Conservation (phyloP, 2,888 invertebrate genomes). For the Lutraria lutraria region DNA sequence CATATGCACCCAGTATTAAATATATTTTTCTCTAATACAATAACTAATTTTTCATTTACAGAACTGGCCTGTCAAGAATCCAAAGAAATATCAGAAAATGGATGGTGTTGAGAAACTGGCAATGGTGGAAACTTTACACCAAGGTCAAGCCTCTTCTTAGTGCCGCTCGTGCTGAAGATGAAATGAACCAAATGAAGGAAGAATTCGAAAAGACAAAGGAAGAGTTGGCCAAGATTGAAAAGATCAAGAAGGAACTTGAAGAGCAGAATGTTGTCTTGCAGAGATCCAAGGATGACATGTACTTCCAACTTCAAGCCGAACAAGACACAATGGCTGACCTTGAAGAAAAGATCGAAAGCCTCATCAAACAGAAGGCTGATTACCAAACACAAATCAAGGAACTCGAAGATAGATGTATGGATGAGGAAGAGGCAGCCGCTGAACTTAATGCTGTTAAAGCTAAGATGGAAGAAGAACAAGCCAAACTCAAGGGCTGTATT, state of each 20-base stretch:
- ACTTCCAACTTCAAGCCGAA: constrained; percentile 96
- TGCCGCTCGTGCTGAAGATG: constrained; percentile 99
- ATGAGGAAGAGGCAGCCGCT: constrained; percentile 98
- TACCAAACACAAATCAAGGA: constrained; percentile 97
- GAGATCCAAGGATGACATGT: constrained; percentile 96
- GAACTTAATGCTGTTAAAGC: constrained; percentile 97
- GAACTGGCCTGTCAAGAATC: constrained; percentile 95
- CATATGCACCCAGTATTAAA: no score
- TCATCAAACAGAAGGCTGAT: constrained; percentile 98
- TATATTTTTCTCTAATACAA: no score
- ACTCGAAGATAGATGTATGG: constrained; percentile 97
- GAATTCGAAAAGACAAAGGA: constrained; percentile 98
- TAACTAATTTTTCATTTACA: constrained; percentile 83
- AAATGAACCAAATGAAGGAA: constrained; percentile 98
- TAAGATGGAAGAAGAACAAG: constrained; percentile 97
- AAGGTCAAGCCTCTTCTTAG: constrained; percentile 94
- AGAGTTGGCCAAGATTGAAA: constrained; percentile 97
- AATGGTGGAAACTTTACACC: constrained; percentile 99
- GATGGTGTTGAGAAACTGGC: constrained; percentile 99
- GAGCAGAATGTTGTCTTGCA: constrained; percentile 96
- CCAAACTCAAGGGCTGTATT: constrained; percentile 99
- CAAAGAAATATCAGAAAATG: constrained; percentile 99
- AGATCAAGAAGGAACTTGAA: constrained; percentile 98
- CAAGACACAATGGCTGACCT: constrained; percentile 95
- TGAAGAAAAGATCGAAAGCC: constrained; percentile 97